Base-by-base conservation (phyloP, 2,113 vertebrate species). In the Ondatra zibethicus region DNA sequence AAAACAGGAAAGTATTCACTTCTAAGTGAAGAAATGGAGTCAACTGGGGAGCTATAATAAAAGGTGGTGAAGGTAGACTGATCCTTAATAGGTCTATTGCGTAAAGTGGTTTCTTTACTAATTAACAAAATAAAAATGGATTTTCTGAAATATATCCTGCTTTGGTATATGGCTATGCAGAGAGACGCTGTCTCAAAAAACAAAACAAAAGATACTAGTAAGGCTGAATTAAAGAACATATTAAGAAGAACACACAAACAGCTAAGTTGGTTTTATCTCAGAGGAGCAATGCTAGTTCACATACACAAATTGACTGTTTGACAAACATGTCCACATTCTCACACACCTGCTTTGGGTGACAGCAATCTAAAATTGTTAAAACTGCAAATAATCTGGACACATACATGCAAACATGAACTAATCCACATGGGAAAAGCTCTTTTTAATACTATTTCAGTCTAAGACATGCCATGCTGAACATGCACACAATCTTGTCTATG, bases 281-380 rank as follows among this genome's bases (percentile, higher is more conserved):
- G n/a, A 73, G 70, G 19, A 73, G 17, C 19, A 73, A 73, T 73
- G n/a, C n/a, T 39, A 21, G 17, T 72, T 72, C n/a, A 72, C n/a
- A 73, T 23, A 73, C n/a, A n/a, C n/a, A 73, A 39, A 39, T 72
- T 72, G 36, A 97, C 21, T 73, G 9, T 10, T 77, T 81, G 94
- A 80, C 9, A 96, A 76, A 39, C 92, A 91, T 66, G 91, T 92
- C 36, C 8, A 77, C 31, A 87, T 75, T 88, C 61, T 92, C 14
- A 72, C 88, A 88, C 4, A 95, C 39, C 8, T 73, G 11, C n/a
- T 84, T 66, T 92, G 77, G 45, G 16, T 88, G 27, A 25, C 88
- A 21, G 75, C n/a, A 68, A 66, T 78, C 39, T 82, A 61, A 96
- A 94, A 96, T 84, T 82, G 55, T 80, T 17, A 63, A n/a, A 95